Conservation (phyloP, 53 echinoderm and acorn worm species). For the Antedon mediterranea region DNA sequence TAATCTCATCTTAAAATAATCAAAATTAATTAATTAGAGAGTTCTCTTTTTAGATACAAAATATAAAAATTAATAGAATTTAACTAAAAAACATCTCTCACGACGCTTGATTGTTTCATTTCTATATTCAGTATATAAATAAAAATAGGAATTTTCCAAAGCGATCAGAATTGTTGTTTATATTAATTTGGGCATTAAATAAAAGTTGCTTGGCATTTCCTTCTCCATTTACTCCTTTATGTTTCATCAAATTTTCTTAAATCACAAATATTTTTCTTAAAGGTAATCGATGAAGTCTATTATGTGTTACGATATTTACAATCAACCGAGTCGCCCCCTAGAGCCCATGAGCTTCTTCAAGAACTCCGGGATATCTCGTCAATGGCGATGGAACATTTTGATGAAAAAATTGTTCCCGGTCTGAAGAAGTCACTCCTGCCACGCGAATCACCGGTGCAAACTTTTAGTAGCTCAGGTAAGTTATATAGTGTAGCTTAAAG, state of each 20-base stretch:
- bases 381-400: constrained; percentile 99
- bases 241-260: too few relatives aligned
- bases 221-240: constrained; percentile 1
- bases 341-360: constrained; percentile 72
- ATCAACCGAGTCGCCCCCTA: constrained; percentile 42
- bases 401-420: constrained; percentile 81
- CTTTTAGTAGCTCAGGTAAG: background rate
- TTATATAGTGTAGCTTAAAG: too few relatives aligned
- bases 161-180: too few relatives aligned
- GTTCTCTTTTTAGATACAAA: too few relatives aligned
- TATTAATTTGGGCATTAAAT: too few relatives aligned
- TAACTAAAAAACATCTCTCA: too few relatives aligned
- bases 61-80: too few relatives aligned
- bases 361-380: constrained; percentile 92
- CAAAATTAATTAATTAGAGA: too few relatives aligned
- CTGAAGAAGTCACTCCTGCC: constrained; percentile 34
- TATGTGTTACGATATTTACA: constrained; percentile 54
- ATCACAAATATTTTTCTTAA: background rate
- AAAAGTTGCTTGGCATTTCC: background rate
- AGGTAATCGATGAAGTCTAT: constrained; percentile 93
- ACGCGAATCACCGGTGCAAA: background rate
- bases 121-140: too few relatives aligned
- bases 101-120: too few relatives aligned
- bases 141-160: too few relatives aligned
- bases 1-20: too few relatives aligned